phyloP scores from a whole-genome alignment of 2,113 vertebrate genomes.

The Polypterus senegalus region DNA sequence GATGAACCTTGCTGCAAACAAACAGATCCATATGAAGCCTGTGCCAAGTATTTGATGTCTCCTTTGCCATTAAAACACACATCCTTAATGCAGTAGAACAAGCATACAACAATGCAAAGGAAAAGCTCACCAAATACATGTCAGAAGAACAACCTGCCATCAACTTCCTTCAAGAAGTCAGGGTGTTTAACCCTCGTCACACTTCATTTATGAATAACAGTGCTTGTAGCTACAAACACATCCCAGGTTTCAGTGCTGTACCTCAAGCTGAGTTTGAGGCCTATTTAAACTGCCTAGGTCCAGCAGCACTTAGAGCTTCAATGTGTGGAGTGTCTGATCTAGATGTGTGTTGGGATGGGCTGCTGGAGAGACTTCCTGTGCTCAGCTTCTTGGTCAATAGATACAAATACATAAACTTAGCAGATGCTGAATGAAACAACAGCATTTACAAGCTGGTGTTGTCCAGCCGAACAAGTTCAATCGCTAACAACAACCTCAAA shows the following conservation, averaged over 20 bases:
- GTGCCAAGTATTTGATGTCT: background rate
- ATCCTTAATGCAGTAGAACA: background rate
- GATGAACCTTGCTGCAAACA: constrained; percentile 11
- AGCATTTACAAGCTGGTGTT: too few relatives aligned
- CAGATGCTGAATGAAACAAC: too few relatives aligned
- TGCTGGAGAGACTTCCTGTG: constrained; percentile 7
- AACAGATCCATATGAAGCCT: constrained; percentile 7
- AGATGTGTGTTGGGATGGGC: background rate
- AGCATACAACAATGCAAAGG: constrained; percentile 3
- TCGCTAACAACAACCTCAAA: too few relatives aligned
- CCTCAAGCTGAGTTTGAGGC: too few relatives aligned
- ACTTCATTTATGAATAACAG: too few relatives aligned
- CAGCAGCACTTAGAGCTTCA: constrained; percentile 14
- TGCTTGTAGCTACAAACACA: too few relatives aligned
- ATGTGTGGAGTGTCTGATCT: background rate
- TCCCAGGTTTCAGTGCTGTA: too few relatives aligned
- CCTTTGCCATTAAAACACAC: too few relatives aligned
- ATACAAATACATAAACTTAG: constrained; percentile 6
- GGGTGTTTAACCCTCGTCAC: too few relatives aligned
- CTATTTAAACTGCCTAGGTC: background rate
- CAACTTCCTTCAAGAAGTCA: background rate
- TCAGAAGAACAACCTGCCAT: constrained; percentile 3
- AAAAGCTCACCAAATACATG: constrained; percentile 10
- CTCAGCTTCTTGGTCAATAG: constrained; percentile 17
- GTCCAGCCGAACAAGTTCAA: too few relatives aligned